Percentiles rank a stretch among this genome's conserved stretches.
phyloP scores from a whole-genome alignment of 2,113 vertebrate genomes.

The Dascyllus trimaculatus region DNA sequence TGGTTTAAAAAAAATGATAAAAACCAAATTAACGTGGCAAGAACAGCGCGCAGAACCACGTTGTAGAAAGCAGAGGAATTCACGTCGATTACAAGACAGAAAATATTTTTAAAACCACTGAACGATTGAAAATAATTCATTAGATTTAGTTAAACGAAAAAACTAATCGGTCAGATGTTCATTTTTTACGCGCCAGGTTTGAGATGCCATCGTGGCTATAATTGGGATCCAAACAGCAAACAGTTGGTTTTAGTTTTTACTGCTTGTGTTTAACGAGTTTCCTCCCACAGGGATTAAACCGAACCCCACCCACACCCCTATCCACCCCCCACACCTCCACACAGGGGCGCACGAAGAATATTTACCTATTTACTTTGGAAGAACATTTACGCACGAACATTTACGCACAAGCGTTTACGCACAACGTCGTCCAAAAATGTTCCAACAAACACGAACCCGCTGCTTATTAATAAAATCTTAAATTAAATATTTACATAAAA shows the following conservation, averaged over 20 bases:
- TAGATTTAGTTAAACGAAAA: neutral
- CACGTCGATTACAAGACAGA: too few relatives aligned
- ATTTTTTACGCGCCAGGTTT: neutral
- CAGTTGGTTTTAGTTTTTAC: slow-evolving; percentile 65
- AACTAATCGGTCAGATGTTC: neutral
- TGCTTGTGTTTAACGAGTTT: slow-evolving; percentile 53
- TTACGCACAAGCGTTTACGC: neutral
- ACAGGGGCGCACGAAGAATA: neutral
- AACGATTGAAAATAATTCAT: neutral
- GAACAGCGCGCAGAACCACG: too few relatives aligned
- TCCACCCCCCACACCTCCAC: neutral
- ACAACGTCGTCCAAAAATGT: neutral
- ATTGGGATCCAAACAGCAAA: slow-evolving; percentile 54
- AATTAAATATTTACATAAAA: neutral
- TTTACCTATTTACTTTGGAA: slow-evolving; percentile 27
- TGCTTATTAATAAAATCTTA: too few relatives aligned
- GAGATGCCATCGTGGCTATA: slow-evolving; percentile 25
- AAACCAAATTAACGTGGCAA: neutral
- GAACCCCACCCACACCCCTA: too few relatives aligned
- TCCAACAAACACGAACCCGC: neutral
- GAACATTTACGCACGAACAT: neutral
- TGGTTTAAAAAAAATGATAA: neutral
- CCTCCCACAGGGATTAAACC: slow-evolving; percentile 28
- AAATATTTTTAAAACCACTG: neutral
- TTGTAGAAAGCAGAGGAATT: too few relatives aligned